Conservation (phyloP, 2,113 vertebrate species). For the Nannobrachium achirus region DNA sequence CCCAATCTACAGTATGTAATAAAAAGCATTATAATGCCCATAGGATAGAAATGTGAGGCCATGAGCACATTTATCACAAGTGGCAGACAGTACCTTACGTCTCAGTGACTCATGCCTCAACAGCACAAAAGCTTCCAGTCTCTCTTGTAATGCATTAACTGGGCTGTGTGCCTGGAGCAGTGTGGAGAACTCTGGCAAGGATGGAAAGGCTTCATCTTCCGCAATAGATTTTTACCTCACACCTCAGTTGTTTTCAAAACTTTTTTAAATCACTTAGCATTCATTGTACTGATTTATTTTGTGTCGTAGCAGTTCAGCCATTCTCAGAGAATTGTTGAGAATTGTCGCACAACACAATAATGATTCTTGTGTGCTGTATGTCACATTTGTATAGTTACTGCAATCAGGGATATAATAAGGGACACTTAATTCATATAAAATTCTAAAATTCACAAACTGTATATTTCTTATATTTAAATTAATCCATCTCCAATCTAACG, state of each 20-base stretch:
- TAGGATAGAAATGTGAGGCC: conserved; percentile 36
- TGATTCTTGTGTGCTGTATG: too few relatives aligned
- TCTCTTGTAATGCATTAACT: conserved; percentile 47
- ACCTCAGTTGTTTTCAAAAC: neutral
- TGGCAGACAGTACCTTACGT: conserved; percentile 5
- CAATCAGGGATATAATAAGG: too few relatives aligned
- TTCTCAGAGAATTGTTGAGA: neutral
- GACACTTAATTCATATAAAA: neutral
- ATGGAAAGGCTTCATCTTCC: conserved; percentile 9
- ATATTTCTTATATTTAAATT: too few relatives aligned
- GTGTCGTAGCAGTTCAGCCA: neutral
- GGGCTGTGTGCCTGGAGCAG: conserved; percentile 30
- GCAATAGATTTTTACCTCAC: conserved; percentile 1
- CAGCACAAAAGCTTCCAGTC: conserved; percentile 9
- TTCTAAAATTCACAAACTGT: neutral
- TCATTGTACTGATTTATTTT: conserved; percentile 1
- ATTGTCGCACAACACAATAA: too few relatives aligned
- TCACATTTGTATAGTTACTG: too few relatives aligned
- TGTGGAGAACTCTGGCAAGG: conserved; percentile 21
- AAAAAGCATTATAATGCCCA: conserved; percentile 38
- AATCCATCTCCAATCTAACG: too few relatives aligned
- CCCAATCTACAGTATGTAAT: too few relatives aligned
- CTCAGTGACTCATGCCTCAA: conserved; percentile 9
- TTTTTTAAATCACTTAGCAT: neutral
- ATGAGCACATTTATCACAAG: conserved; percentile 49